Base-by-base conservation (phyloP, 2,888 invertebrate species). In the Rhaphigaster nebulosa region DNA sequence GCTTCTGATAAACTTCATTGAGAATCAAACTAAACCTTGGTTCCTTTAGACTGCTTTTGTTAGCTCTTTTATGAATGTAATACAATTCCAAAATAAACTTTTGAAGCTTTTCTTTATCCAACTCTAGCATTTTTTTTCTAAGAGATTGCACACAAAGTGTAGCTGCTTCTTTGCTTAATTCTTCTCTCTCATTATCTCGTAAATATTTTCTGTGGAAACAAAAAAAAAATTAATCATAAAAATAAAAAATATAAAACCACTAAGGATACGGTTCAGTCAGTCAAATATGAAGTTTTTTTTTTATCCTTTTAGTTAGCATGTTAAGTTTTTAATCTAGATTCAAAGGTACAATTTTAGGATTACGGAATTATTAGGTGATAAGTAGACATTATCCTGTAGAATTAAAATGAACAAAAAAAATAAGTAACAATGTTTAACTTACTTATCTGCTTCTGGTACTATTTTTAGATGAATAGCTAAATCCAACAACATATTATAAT, bases 381-480 rank as follows among this genome's bases (percentile, higher is more conserved):
- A n/a, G n/a, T n/a, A n/a, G n/a, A n/a, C n/a, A n/a, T n/a, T n/a
- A n/a, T n/a, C n/a, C n/a, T n/a, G n/a, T n/a, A n/a, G n/a, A n/a
- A n/a, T n/a, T n/a, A n/a, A n/a, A 52, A 12, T 3, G 8, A 56
- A 4, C 4, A n/a, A 10, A 60, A n/a, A 20, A 4, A 8, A 60
- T 0, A n/a, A n/a, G 5, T n/a, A 84, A 56, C 52, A 56, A 50
- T 26, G 41, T 10, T 45, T n/a, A 23, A 93, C 94, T 93, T 95
- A 97, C 96, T 98, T 98, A 93, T 98, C 98, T 4, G 95, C 95
- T 92, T 98, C 98, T 0, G 98, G 98, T 90, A 95, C 96, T 93
- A 96, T 96, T 92, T 96, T 95, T 87, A 99, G 94, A 92, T 97
- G 97, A 91, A 97, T 94, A 92, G 97, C 97, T 50, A 98, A 94